phyloP scores from a whole-genome alignment of 2,113 vertebrate genomes.

The Arothron firmamentum region DNA sequence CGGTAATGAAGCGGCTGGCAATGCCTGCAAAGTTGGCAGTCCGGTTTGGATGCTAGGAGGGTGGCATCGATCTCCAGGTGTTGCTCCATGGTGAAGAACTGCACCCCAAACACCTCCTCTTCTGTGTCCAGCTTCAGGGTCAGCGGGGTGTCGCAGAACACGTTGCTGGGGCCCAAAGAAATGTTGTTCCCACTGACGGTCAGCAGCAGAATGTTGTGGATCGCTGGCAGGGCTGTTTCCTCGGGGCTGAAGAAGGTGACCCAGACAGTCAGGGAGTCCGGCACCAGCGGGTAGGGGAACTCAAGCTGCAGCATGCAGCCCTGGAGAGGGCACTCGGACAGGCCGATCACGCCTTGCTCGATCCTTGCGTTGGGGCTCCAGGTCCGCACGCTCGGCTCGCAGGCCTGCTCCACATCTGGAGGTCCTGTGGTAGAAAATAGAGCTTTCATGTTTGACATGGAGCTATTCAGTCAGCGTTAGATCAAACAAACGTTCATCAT shows the following conservation, averaged over 20 bases:
- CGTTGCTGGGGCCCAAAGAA: constrained; percentile 87
- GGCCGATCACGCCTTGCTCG: constrained; percentile 79
- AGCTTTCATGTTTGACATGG: too few species aligned
- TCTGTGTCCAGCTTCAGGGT: constrained; percentile 84
- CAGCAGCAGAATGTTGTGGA: constrained; percentile 90
- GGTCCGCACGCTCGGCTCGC: constrained; percentile 92
- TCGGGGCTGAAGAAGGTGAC: constrained; percentile 91
- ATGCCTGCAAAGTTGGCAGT: constrained; percentile 75
- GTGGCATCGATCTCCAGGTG: constrained; percentile 94
- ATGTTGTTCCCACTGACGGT: constrained; percentile 84
- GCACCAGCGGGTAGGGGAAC: constrained; percentile 83
- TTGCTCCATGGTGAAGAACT: constrained; percentile 95
- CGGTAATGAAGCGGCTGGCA: constrained; percentile 86
- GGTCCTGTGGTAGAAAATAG: constrained; percentile 78
- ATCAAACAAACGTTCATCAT: neutral
- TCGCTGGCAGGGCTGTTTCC: constrained; percentile 83
- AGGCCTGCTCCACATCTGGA: constrained; percentile 94
- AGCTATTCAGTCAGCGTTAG: too few species aligned
- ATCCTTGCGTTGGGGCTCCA: constrained; percentile 93
- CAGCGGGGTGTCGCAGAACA: constrained; percentile 91
- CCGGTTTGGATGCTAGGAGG: constrained; percentile 83
- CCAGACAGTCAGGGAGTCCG: constrained; percentile 91
- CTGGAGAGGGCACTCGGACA: constrained; percentile 82
- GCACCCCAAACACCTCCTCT: constrained; percentile 86
- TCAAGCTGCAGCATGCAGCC: constrained; percentile 95